These are phyloP conservation scores for Polydrusus cervinus DNA, from an alignment of 2,888 invertebrate species.

Conservation along the genomic window DNA sequence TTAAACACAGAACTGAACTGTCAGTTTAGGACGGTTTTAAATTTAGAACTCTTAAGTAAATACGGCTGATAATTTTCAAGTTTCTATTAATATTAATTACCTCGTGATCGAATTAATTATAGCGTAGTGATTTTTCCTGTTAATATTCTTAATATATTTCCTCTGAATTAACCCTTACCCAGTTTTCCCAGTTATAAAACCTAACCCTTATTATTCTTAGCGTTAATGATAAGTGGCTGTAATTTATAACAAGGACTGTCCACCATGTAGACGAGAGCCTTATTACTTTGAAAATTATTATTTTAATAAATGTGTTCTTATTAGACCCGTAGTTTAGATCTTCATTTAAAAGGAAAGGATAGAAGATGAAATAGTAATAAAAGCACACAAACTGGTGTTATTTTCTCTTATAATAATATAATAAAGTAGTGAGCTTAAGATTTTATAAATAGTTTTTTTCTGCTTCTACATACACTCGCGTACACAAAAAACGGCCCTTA, in stretches of 20 bases:
- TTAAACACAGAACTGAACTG: too few species aligned
- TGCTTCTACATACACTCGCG: too few species aligned
- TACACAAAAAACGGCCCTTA: too few species aligned
- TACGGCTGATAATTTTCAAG: too few species aligned
- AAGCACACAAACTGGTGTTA: not conserved
- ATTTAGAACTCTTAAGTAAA: too few species aligned
- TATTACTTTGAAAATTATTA: constrained; percentile 6
- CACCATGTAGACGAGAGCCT: not conserved
- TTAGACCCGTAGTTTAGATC: not conserved
- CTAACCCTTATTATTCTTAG: too few species aligned
- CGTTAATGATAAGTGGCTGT: not conserved
- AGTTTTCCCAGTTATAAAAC: not conserved
- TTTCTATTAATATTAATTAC: too few species aligned
- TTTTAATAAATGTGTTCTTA: constrained; percentile 15
- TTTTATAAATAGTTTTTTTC: too few species aligned
- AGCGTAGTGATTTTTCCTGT: not conserved
- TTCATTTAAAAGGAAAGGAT: not conserved
- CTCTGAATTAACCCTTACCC: not conserved
- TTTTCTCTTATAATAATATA: too few species aligned
- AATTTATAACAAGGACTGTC: constrained; percentile 9
- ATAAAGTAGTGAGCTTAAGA: too few species aligned
- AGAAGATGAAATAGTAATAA: not conserved
- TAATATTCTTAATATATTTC: not conserved
- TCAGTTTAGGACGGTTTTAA: too few species aligned
- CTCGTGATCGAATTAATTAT: not conserved